A percentile compares a stretch with the other conserved stretches of the same genome.
phyloP scores from a whole-genome alignment of 1,140 invertebrate genomes.

The Acarapis woodi region DNA sequence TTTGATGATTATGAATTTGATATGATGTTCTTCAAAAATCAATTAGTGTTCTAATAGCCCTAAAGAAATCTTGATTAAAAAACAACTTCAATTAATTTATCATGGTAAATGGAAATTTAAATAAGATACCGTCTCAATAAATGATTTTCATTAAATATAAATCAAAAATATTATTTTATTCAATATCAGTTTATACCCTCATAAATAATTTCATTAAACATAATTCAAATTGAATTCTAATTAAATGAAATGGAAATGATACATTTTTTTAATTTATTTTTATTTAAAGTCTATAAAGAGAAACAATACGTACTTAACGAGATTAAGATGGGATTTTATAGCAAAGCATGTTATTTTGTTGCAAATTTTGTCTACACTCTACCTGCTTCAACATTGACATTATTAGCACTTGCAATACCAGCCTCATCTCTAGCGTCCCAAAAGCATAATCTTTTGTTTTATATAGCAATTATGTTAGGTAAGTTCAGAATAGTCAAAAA shows the following conservation, averaged over 20 bases:
- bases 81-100: no score
- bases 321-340: conserved; percentile 42
- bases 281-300: conserved; percentile 24
- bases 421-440: conserved; percentile 65
- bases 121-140: no score
- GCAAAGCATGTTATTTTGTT: conserved; percentile 40
- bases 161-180: neutral
- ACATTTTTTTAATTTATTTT: no score
- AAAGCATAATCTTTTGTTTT: conserved; percentile 29
- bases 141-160: neutral
- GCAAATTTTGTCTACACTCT: conserved; percentile 31
- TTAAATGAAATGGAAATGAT: neutral
- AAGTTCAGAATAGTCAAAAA: no score
- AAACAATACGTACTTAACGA: conserved; percentile 40
- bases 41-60: no score
- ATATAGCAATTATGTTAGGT: conserved; percentile 45
- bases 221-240: neutral
- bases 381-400: conserved; percentile 30
- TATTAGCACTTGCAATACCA: conserved; percentile 48
- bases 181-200: neutral
- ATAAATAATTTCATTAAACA: neutral
- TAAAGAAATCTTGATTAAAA: no score
- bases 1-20: no score
- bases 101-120: no score
- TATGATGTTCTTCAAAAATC: no score